Evolutionary conservation across 23 tunicate species (phyloP), one percentile per base, ranked within the genome.

Genomic region (Diplosoma virens): DNA sequence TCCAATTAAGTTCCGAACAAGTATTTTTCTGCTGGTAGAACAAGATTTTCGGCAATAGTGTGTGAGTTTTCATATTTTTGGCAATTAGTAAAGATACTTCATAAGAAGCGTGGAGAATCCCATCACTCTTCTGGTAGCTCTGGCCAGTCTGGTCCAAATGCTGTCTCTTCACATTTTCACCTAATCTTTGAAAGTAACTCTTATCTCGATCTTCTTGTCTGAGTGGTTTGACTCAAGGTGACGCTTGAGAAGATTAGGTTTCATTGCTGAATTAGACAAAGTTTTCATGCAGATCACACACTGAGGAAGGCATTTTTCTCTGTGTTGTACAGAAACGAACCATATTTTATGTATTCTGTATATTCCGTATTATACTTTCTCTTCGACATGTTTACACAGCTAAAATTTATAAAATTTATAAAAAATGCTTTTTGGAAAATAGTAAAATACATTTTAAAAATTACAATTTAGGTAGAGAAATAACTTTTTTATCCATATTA

Each of bases 1-100:
- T 73, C 86, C 86, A 47, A 81, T 72, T 60, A 81, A 26, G 65
- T 67, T 30, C 65, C 58, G 78, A 28, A 81, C 86, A 31, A 81
- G 54, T 41, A 73, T 58, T 59, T 81, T 81, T 71, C 86, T 65
- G 84, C 84, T 47, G 84, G 84, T 75, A 80, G 25, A 50, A 80
- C 58, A 77, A 83, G 88, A 54, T 83, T 78, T 82, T 83, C 83
- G 25, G 82, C 88, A 55, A 55, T 20, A 55, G 63, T 55, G 63
- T n/a, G n/a, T 55, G 63, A 55, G 63, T 25, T 55, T 55, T 55
- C 63, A 55, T 55, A 55, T 55, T 55, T 55, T 55, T 55, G 63
- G 63, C 21, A 55, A 55, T 55, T 55, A 55, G 63, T 20, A 55
- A 55, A 55, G 63, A 55, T 55, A 55, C 63, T 55, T 55, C 63